Evolutionary conservation across 2,888 invertebrate species (phyloP), one percentile per base, ranked within the genome.

Genomic region (Drosophila silvestris): DNA sequence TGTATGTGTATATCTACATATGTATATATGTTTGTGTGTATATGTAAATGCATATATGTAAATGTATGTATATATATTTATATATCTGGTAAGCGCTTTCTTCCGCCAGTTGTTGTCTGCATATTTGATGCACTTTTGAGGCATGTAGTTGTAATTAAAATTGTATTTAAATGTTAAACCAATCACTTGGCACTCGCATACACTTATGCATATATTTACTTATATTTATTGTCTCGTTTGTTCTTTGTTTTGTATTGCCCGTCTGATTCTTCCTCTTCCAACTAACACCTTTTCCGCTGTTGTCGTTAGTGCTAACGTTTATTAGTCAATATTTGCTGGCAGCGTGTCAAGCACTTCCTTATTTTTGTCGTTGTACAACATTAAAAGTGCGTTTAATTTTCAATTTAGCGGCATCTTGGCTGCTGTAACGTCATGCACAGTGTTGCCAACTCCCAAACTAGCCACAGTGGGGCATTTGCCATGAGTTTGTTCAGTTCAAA

Each of bases 61-160:
- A 32, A 35, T 57, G 39, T 30, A 32, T 33, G 33, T 39, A 16
- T 56, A 63, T 71, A 61, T 44, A 39, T 12, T 19, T 64, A 57
- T 52, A 66, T 47, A 61, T 44, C 47, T 47, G 53, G 56, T 76
- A 62, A 50, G 26, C 54, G 28, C 56, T 65, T 64, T 61, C 47
- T 44, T 30, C 6, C 32, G 53, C 30, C 30, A 44, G 39, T 63
- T 65, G 28, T 37, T 50, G 26, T 50, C 32, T 22, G 53, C 37
- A 16, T 28, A 63, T 65, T 61, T 71, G 60, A 65, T 71, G 74
- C 54, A 67, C 58, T 63, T 63, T 66, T 76, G 54, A 53, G 60
- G 41, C 50, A 60, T 70, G 26, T 58, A 69, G 67, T 58, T 67
- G 73, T 56, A 74, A 83, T 86, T 84, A 83, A 84, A 83, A 62